Percentiles rank a stretch among this genome's conserved stretches.
phyloP scores from a whole-genome alignment of 2,797 vertebrate genomes.

The Hozukius guyotensis region DNA sequence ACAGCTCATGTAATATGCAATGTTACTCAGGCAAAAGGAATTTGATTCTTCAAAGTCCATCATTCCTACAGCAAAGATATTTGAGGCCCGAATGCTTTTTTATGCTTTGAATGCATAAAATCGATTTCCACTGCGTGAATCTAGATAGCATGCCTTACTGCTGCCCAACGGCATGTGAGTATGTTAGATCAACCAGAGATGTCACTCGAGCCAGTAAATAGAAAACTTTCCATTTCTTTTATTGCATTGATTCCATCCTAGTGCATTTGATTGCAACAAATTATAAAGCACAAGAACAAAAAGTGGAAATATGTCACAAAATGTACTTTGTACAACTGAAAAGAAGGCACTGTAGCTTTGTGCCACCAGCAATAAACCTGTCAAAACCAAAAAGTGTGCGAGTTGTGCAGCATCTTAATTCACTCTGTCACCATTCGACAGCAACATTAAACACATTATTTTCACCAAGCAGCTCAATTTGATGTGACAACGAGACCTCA shows the following conservation, averaged over 20 bases:
- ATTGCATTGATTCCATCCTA: constrained; percentile 39
- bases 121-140: constrained; percentile 3
- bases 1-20: not conserved
- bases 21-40: constrained; percentile 15
- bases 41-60: not conserved
- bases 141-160: constrained; percentile 16
- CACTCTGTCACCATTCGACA: not conserved
- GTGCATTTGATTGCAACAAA: constrained; percentile 18
- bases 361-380: constrained; percentile 46
- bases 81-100: not conserved
- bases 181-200: constrained; percentile 1
- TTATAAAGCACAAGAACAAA: not conserved
- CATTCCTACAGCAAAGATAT: not conserved
- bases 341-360: constrained; percentile 25
- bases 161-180: not conserved
- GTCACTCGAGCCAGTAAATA: not conserved
- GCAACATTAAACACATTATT: constrained; percentile 1
- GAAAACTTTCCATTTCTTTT: constrained; percentile 15
- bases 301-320: constrained; percentile 18
- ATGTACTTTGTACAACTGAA: constrained; percentile 16
- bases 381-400: not conserved
- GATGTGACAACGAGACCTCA: not conserved
- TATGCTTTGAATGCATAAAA: not conserved
- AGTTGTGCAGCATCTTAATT: constrained; percentile 13
- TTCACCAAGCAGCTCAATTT: not conserved